Base-by-base conservation (phyloP, 2,113 vertebrate species). In the Turnix velox region DNA sequence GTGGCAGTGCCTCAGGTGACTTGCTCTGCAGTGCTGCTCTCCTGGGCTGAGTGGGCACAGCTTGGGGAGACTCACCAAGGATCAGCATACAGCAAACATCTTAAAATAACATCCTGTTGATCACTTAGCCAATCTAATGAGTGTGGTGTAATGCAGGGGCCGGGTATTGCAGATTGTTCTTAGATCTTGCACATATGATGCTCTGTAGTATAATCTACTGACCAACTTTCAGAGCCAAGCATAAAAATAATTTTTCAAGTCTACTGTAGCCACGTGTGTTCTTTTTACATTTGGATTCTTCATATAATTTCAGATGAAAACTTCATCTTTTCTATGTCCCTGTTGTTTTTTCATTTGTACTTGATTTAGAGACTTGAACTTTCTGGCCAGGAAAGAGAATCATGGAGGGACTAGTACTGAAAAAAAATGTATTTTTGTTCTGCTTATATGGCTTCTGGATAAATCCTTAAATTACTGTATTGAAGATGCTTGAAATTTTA, bases 401-500 rank as follows among this genome's bases (percentile, higher is more conserved):
- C 82, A 73, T 30, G 42, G 54, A 66, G 39, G 37, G 5, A 6
- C n/a, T 31, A 66, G 7, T 35, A 24, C 19, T 78, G 66, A 35
- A 80, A 89, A 39, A 89, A 74, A 23, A 11, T 4, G 39, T 46
- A 39, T 20, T 62, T 46, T 22, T 72, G 54, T 87, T 83, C 72
- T 86, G 27, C 84, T 95, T 45, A 8, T 74, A 15, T 14, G 37
- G 14, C 80, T 88, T 80, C 77, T 33, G 43, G 66, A 89, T 76
- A 65, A 84, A 88, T n/a, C 86, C 43, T 77, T 51, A 84, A 86
- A 68, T 59, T 74, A 55, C 42, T 79, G 19, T 81, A 63, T 57
- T 87, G 52, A 80, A 82, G 71, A 30, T 49, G 33, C 93, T 86
- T 81, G 81, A 93, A 72, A 76, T 91, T 95, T 96, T 88, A 90